Conservation (phyloP, 2,113 vertebrate genomes). For the Ceyx melanurus region DNA sequence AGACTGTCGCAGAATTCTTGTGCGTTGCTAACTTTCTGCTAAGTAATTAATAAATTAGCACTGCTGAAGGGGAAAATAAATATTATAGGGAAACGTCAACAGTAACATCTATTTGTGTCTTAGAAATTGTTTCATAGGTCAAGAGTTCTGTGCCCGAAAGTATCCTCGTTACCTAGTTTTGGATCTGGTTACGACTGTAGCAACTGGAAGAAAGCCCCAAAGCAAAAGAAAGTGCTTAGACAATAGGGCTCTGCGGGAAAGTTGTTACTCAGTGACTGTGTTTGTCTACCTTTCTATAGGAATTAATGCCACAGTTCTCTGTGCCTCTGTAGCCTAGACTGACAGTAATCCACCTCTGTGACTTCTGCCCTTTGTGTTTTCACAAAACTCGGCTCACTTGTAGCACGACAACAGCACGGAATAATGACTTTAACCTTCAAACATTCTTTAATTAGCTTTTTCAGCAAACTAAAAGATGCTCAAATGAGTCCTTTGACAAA, state of each 20-base stretch:
- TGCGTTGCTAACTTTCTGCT: constrained; percentile 11
- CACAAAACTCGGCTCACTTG: constrained; percentile 73
- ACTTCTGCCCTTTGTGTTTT: constrained; percentile 73
- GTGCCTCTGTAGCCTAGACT: constrained; percentile 47
- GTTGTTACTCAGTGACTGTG: constrained; percentile 61
- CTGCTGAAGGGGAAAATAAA: not conserved
- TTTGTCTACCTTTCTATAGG: constrained; percentile 77
- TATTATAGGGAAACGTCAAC: not conserved
- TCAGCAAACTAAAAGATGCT: constrained; percentile 54
- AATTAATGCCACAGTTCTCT: constrained; percentile 66
- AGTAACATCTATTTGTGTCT: not conserved
- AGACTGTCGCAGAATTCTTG: not conserved
- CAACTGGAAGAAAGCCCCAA: constrained; percentile 39
- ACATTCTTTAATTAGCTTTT: constrained; percentile 56
- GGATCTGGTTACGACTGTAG: constrained; percentile 35
- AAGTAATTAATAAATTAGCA: constrained; percentile 9
- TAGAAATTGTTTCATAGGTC: not conserved
- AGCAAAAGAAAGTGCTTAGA: constrained; percentile 51
- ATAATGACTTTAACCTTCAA: constrained; percentile 78
- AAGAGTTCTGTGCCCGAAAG: not conserved
- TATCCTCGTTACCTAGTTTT: constrained; percentile 41
- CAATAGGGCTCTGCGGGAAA: constrained; percentile 63
- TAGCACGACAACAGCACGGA: constrained; percentile 65
- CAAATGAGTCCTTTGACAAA: constrained; percentile 55
- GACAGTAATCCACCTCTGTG: constrained; percentile 76